Conservation (phyloP, 2,797 vertebrate species). For the Orestias chungarensis region DNA sequence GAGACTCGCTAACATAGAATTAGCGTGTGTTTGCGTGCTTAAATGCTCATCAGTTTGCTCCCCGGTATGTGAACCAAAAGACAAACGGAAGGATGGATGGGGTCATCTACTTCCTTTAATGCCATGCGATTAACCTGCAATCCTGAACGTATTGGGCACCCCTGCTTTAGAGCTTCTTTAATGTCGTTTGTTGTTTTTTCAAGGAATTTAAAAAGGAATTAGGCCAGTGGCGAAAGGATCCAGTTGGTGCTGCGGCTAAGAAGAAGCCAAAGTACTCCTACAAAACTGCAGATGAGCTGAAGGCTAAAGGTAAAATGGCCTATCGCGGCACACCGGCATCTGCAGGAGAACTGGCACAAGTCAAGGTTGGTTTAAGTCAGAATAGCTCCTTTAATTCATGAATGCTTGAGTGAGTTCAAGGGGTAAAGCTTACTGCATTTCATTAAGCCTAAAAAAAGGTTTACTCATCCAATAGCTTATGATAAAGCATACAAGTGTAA, state of each 20-base stretch:
- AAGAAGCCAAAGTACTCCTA: slow-evolving; percentile 97
- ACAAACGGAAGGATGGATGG: too few relatives aligned
- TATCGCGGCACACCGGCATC: slow-evolving; percentile 82
- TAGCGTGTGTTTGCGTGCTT: too few relatives aligned
- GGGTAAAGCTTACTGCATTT: too few relatives aligned
- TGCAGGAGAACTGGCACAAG: slow-evolving; percentile 93
- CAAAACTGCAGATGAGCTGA: slow-evolving; percentile 94
- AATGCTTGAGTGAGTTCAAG: not conserved
- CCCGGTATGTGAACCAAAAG: too few relatives aligned
- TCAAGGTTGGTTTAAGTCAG: slow-evolving; percentile 85
- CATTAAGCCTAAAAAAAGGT: not conserved
- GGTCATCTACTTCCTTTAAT: too few relatives aligned
- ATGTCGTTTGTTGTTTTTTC: not conserved
- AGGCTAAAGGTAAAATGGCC: slow-evolving; percentile 88
- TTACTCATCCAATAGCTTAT: not conserved
- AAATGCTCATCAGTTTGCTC: too few relatives aligned
- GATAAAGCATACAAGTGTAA: not conserved
- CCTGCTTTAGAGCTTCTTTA: not conserved
- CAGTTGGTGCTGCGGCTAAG: slow-evolving; percentile 83
- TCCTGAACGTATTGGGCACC: not conserved
- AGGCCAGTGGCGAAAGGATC: slow-evolving; percentile 97
- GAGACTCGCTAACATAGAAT: too few relatives aligned
- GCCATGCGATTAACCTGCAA: too few relatives aligned
- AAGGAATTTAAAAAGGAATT: slow-evolving; percentile 96
- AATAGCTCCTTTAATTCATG: not conserved